A percentile compares a stretch with the other conserved stretches of the same genome.
These are phyloP conservation scores for Hydrochoerus hydrochaeris DNA, from an alignment of 2,113 vertebrate species.

Conservation along the genomic window DNA sequence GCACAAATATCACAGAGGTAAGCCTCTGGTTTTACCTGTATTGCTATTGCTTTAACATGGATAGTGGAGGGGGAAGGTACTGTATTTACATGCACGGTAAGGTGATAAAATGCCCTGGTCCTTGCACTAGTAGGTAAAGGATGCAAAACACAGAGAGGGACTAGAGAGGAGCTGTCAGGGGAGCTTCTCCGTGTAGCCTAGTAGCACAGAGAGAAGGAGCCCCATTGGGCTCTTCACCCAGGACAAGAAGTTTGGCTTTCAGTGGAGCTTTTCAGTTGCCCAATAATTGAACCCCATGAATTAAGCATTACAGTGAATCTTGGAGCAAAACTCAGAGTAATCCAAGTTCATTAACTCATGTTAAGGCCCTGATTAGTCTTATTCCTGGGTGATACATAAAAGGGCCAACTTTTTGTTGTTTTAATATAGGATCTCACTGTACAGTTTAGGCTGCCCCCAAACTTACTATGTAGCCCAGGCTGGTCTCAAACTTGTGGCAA, in stretches of 20 bases:
- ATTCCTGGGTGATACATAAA: neutral
- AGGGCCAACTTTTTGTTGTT: neutral
- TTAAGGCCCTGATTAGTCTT: neutral
- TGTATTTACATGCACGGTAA: no score
- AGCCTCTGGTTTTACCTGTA: neutral
- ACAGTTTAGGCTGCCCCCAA: no score
- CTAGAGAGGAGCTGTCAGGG: neutral
- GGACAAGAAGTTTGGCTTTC: neutral
- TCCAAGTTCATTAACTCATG: neutral
- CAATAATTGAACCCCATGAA: neutral
- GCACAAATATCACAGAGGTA: neutral
- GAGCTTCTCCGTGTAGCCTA: neutral
- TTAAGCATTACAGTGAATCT: neutral
- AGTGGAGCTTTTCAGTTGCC: neutral
- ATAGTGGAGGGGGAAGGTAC: neutral
- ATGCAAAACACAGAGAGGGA: neutral
- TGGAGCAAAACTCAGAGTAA: neutral
- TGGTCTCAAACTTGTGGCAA: no score
- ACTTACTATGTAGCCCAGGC: no score
- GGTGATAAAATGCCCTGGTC: neutral
- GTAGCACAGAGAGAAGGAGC: neutral
- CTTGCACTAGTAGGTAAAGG: neutral
- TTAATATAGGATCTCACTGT: no score
- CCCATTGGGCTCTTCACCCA: neutral
- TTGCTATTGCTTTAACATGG: neutral